These are phyloP conservation scores for Leiothrix lutea DNA, from an alignment of 2,113 vertebrate species.

Conservation along the genomic window DNA sequence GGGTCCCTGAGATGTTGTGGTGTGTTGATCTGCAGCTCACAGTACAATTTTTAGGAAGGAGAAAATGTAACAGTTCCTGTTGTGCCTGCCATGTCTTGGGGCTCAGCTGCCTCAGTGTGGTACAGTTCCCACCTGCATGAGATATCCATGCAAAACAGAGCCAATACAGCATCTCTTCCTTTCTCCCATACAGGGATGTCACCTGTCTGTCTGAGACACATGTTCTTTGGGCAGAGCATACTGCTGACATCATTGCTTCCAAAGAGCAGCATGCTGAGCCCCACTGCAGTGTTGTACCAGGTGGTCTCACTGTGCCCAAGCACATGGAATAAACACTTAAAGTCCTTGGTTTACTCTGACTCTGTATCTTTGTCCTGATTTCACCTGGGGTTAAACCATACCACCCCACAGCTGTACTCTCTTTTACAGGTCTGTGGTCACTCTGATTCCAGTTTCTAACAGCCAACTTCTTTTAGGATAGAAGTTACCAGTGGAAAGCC, in stretches of 20 bases:
- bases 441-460: not conserved
- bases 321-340: not conserved
- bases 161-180: not conserved
- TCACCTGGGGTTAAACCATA: not conserved
- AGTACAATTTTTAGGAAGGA: not conserved
- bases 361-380: not conserved
- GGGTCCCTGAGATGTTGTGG: not conserved
- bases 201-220: not conserved
- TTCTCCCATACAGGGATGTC: not conserved
- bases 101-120: not conserved
- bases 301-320: not conserved
- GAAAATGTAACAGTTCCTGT: not conserved
- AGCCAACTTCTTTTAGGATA: not conserved
- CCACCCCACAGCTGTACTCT: not conserved
- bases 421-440: not conserved
- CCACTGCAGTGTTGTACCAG: not conserved
- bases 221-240: not conserved
- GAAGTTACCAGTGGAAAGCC: not conserved
- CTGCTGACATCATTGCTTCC: not conserved
- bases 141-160: not conserved
- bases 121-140: not conserved
- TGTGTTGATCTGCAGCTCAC: not conserved
- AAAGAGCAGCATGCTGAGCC: not conserved
- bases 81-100: not conserved
- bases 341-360: not conserved